Evolutionary conservation across 2,888 invertebrate species (phyloP), one percentile per base, ranked within the genome.

Genomic region (Frankliniella fusca): DNA sequence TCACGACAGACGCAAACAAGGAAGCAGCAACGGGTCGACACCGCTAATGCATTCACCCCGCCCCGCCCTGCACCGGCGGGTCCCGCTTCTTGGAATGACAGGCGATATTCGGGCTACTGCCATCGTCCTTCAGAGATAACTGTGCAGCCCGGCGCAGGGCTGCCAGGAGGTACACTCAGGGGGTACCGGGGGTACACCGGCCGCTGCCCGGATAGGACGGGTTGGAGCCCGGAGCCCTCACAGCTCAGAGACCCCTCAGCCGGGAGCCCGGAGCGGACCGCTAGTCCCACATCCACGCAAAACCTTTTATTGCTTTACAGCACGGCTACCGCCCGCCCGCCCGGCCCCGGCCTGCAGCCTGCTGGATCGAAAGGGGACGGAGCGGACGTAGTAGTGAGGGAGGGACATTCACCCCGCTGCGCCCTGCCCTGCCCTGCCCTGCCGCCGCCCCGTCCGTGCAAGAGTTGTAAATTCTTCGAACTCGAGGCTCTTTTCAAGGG

Each of bases 401-500:
- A 38, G 38, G 38, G 38, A 38, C 38, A 5, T 38, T 38, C 38
- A 38, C 38, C 38, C 38, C 38, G 38, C 38, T 5, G 38, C 38
- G 38, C 38, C 38, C n/a, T n/a, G n/a, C n/a, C n/a, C n/a, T n/a
- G n/a, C n/a, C n/a, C n/a, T n/a, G n/a, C n/a, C n/a, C n/a, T n/a
- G n/a, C n/a, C n/a, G n/a, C n/a, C n/a, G n/a, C n/a, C n/a, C 38
- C 38, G 38, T 5, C 38, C 38, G 38, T 38, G 70, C 70, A 76
- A 76, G 70, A 76, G 70, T 76, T 61, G 61, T 76, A 76, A 76
- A 76, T 76, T 76, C 70, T 27, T 27, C 70, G 70, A 70, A 76
- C 23, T 12, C 23, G 70, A 27, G 70, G 3, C 27, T 27, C 70
- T 76, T 76, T 61, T 61, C 61, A 61, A 18, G 61, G 61, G 11